These are phyloP conservation scores for Malthinus flaveolus DNA, from an alignment of 2,888 invertebrate species.

Conservation along the genomic window DNA sequence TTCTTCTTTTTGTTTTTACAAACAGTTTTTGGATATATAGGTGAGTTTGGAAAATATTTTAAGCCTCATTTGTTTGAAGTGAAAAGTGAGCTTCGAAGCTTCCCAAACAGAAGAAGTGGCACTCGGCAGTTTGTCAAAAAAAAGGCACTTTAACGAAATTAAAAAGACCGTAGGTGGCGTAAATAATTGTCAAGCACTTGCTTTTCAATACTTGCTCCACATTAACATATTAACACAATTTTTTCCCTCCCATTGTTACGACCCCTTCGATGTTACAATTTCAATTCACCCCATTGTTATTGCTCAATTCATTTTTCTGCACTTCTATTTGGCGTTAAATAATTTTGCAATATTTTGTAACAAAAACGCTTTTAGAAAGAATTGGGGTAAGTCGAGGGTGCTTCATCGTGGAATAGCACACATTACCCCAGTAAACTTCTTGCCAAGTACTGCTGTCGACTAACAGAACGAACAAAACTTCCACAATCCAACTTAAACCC, in stretches of 20 bases:
- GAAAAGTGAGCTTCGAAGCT: neutral
- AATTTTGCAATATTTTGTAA: too few species aligned
- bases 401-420: too few species aligned
- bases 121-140: too few species aligned
- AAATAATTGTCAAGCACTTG: neutral
- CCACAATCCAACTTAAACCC: neutral
- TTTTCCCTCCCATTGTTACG: slow-evolving; percentile 8
- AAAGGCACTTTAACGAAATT: too few species aligned
- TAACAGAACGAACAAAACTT: too few species aligned
- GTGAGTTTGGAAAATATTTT: slow-evolving; percentile 22
- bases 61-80: neutral
- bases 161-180: neutral
- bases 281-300: slow-evolving; percentile 14
- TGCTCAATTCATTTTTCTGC: slow-evolving; percentile 8
- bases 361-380: too few species aligned
- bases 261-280: slow-evolving; percentile 16
- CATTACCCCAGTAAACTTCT: too few species aligned
- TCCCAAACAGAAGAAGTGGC: neutral
- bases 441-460: too few species aligned
- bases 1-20: slow-evolving; percentile 22
- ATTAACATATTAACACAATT: neutral
- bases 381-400: too few species aligned
- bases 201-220: neutral
- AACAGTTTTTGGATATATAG: slow-evolving; percentile 29
- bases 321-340: too few species aligned